Conservation (phyloP, 2,797 vertebrate species). For the Poecilia gillii region DNA sequence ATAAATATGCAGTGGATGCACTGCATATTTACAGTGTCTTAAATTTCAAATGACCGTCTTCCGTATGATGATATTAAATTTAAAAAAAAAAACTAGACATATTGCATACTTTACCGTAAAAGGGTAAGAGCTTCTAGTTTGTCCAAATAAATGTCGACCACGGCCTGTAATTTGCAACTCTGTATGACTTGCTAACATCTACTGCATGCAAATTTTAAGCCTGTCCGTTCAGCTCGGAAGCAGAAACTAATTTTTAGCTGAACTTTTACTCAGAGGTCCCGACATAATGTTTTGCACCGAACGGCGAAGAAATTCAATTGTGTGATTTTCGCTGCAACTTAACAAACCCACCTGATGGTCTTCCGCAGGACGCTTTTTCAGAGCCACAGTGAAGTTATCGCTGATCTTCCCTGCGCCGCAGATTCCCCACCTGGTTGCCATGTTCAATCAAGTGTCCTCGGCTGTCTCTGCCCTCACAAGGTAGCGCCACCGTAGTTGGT, state of each 20-base stretch:
- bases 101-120: neutral
- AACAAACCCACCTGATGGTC: conserved; percentile 83
- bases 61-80: neutral
- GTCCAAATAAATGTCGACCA: neutral
- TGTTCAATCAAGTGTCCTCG: conserved; percentile 27
- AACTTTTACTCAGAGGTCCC: neutral
- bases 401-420: conserved; percentile 85
- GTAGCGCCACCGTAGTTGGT: neutral
- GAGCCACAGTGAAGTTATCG: conserved; percentile 82
- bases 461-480: neutral
- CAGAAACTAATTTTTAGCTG: neutral
- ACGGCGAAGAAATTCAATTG: no score
- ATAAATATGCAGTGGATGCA: no score
- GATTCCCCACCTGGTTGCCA: conserved; percentile 86
- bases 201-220: neutral
- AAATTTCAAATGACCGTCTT: neutral
- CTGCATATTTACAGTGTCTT: neutral
- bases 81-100: neutral
- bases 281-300: neutral
- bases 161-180: neutral
- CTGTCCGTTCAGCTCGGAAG: neutral
- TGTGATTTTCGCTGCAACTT: neutral
- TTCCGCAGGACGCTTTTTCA: conserved; percentile 78
- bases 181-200: neutral
- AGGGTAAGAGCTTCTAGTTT: neutral